Base-by-base conservation (phyloP, 2,113 vertebrate species). In the Mus pahari region DNA sequence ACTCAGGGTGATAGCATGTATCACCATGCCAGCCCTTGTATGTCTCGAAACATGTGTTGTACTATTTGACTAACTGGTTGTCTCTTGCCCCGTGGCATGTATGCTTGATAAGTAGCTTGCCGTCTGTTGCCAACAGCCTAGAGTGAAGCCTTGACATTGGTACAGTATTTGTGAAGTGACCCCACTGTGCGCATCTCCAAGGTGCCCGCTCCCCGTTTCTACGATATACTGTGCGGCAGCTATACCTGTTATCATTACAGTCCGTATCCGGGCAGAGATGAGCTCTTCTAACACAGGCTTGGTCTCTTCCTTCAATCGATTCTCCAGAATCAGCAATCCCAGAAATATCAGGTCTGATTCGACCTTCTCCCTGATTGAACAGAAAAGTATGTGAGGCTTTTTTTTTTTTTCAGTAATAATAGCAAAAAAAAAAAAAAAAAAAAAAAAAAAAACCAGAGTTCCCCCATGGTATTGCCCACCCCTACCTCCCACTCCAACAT, bases 161-260 rank as follows among this genome's bases (percentile, higher is more conserved):
- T 12, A 22, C 31, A 26, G 10, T 36, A 36, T 77, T 22, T 92
- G 60, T 45, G 77, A 74, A 90, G 45, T 74, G 33, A 66, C 9
- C 16, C 20, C 36, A 81, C 19, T 19, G 2, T 62, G 22, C n/a
- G 22, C 42, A 16, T 11, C n/a, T 19, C 86, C 17, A 82, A 16
- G 66, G 93, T 60, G 10, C 39, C 60, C 48, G 5, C 48, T 7
- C 60, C 79, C 31, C 50, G 45, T 20, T 90, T 60, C 75, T 33
- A 36, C 1, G 0, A 22, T 9, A 53, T 36, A 74, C 73, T 66
- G 70, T 86, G 2, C 2, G 22, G 66, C 2, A 26, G 66, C 17
- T 19, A 5, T 98, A 99, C 99, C 99, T 98, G 99, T 99, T 68
- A 99, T 98, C 99, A 99, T 99, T 26, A 99, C 98, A 0, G 97